Evolutionary conservation across 1,140 invertebrate genomes (phyloP), one percentile per base, ranked within the genome.

Genomic region (Drosophila hydei): DNA sequence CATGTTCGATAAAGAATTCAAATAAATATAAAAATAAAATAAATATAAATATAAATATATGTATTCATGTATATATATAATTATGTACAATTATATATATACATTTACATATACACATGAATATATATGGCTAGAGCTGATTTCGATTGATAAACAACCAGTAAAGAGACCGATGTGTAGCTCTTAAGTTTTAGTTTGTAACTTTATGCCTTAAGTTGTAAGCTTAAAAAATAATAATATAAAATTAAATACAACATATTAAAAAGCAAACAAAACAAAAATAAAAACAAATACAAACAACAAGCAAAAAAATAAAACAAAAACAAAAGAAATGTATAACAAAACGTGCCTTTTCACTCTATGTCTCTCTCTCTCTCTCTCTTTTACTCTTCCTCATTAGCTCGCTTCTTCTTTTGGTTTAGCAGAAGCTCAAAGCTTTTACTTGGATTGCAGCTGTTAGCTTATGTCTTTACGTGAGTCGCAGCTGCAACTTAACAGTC

Each of bases 181-280:
- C 58, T 62, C 56, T 33, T 90, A 87, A 90, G 87, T 87, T 83
- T 83, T 90, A 89, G 87, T 90, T 81, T 72, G 78, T 90, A 89
- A 83, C 76, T 73, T 90, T 87, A 88, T 77, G 87, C 87, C 80
- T 90, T 90, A 90, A 90, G 87, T 90, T 90, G 78, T 90, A 90
- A 89, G 87, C 87, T 90, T 90, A 90, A 65, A 85, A 33, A 79
- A 67, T 79, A 89, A 85, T 79, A 78, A 77, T 77, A 79, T 90
- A 64, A 83, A 77, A 77, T 75, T 90, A 89, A 89, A 90, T 77
- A 87, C 76, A 83, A 87, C 81, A 85, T 87, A 85, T 85, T 85
- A 72, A 85, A 87, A 87, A 85, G 77, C 77, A 80, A 85, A 87
- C 64, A 85, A 85, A 71, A 65, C 52, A 69, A 73, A 43, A 59